A percentile compares a stretch with the other conserved stretches of the same genome.
Evolutionary conservation across 2,797 vertebrate genomes (phyloP).

Genomic region (Anniella stebbinsi): DNA sequence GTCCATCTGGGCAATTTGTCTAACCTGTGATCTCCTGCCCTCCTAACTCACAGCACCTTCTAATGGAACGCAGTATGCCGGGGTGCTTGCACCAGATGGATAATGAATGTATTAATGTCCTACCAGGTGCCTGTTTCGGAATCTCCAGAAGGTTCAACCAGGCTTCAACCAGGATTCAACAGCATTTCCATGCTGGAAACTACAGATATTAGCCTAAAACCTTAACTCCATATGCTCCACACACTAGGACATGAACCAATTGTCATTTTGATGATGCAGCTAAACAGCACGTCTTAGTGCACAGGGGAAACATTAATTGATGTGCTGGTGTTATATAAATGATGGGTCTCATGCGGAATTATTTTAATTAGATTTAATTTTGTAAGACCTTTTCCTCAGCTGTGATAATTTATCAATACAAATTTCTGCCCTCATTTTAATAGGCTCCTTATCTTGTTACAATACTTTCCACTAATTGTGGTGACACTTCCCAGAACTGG

Average conservation of each 20-base stretch:
- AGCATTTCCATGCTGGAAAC: slow-evolving; percentile 66
- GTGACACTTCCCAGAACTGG: slow-evolving; percentile 68
- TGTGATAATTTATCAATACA: slow-evolving; percentile 7
- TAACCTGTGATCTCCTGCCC: fast-evolving
- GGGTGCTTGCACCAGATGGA: slow-evolving; percentile 43
- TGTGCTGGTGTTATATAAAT: neutral
- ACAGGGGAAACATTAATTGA: neutral
- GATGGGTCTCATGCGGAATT: neutral
- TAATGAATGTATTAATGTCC: slow-evolving; percentile 41
- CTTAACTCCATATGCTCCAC: slow-evolving; percentile 59
- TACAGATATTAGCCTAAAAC: slow-evolving; percentile 66
- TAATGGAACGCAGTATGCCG: slow-evolving; percentile 13
- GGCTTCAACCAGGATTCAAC: slow-evolving; percentile 65
- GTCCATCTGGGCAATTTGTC: slow-evolving; percentile 50
- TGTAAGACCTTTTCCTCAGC: neutral
- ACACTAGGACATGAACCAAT: neutral
- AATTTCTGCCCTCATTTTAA: slow-evolving; percentile 33
- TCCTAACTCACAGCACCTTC: slow-evolving; percentile 15
- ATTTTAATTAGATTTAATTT: neutral
- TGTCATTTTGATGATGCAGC: slow-evolving; percentile 3
- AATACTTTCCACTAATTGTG: slow-evolving; percentile 64
- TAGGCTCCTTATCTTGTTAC: slow-evolving; percentile 42
- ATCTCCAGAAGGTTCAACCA: slow-evolving; percentile 54
- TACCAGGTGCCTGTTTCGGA: slow-evolving; percentile 45
- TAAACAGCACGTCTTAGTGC: neutral